Evolutionary conservation across 2,797 vertebrate genomes (phyloP).

Genomic region (Chelidonichthys spinosus): DNA sequence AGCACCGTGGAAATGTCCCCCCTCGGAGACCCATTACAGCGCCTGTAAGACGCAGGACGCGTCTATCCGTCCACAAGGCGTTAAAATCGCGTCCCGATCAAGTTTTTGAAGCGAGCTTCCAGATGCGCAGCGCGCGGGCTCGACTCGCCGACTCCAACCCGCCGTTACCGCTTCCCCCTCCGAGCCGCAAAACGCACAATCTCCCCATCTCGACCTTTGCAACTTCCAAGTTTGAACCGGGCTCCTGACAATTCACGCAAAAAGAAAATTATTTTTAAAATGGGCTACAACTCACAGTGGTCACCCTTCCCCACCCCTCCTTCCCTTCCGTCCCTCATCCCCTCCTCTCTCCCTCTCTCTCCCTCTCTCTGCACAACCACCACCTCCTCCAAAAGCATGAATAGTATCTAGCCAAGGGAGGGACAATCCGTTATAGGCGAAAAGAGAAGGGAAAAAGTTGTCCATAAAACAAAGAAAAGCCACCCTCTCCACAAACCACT

Average conservation of each 20-base stretch:
- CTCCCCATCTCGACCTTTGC: constrained; percentile 58
- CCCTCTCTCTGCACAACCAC: constrained; percentile 50
- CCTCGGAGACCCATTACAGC: constrained; percentile 34
- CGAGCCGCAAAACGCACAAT: constrained; percentile 48
- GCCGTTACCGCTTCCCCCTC: constrained; percentile 15
- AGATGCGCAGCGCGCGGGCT: constrained; percentile 75
- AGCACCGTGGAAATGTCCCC: constrained; percentile 43
- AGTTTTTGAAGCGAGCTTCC: constrained; percentile 72
- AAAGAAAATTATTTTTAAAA: constrained; percentile 31
- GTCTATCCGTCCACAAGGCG: constrained; percentile 47
- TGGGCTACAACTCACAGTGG: constrained; percentile 79
- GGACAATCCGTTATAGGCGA: constrained; percentile 81
- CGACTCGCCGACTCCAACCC: constrained; percentile 52
- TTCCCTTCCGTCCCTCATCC: constrained; percentile 14
- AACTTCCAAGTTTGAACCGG: constrained; percentile 81
- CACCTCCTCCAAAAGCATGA: constrained; percentile 77
- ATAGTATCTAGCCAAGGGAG: constrained; percentile 86
- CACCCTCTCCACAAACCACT: constrained; percentile 62
- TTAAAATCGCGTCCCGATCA: constrained; percentile 59
- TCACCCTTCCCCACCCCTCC: constrained; percentile 39
- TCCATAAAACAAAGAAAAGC: constrained; percentile 80
- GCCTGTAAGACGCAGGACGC: constrained; percentile 47
- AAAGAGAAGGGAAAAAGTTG: constrained; percentile 71
- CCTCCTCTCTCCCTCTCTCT: neutral
- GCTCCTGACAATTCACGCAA: constrained; percentile 85